Evolutionary conservation across 2,113 vertebrate genomes (phyloP), one percentile per base, ranked within the genome.

Genomic region (Pelvicachromis taeniatus): DNA sequence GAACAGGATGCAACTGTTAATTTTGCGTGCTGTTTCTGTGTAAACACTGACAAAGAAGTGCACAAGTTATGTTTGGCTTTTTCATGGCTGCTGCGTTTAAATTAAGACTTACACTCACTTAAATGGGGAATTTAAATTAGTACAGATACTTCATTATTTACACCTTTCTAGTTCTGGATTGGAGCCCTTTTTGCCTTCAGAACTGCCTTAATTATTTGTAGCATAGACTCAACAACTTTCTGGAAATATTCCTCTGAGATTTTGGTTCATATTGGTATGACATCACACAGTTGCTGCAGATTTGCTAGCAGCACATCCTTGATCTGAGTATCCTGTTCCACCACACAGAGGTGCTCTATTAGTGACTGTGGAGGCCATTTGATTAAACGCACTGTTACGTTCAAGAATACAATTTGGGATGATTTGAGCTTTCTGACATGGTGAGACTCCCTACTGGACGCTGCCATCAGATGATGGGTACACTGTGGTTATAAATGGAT

Each of bases 1-100:
- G 59, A 55, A 73, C 73, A 63, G 70, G 26, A 90, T 77, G 59
- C 7, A 54, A 33, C 7, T 77, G 14, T 45, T 16, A 80, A 19
- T 29, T 77, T 40, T 9, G 53, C 59, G 59, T 38, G 23, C 19
- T 78, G 75, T 77, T 53, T 73, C 29, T 78, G 10, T 26, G 7
- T 70, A 73, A 89, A 65, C 55, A 63, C 42, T 48, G 9, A 52
- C 21, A 77, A 16, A 17, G 21, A 23, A 9, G 23, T 40, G 9
- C 8, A 78, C 70, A 9, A n/a, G 1, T 40, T 45, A 0, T 35
- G 11, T 10, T 33, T 0, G 1, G 16, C 8, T 33, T 1, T 61
- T 61, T 33, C 26, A 33, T 10, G 8, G 16, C 8, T 59, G 56
- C 26, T 33, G 29, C 4, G 5, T 59, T 33, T 33, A 10, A 61